Evolutionary conservation across 2,888 invertebrate species (phyloP).

Genomic region (Mamestra brassicae): DNA sequence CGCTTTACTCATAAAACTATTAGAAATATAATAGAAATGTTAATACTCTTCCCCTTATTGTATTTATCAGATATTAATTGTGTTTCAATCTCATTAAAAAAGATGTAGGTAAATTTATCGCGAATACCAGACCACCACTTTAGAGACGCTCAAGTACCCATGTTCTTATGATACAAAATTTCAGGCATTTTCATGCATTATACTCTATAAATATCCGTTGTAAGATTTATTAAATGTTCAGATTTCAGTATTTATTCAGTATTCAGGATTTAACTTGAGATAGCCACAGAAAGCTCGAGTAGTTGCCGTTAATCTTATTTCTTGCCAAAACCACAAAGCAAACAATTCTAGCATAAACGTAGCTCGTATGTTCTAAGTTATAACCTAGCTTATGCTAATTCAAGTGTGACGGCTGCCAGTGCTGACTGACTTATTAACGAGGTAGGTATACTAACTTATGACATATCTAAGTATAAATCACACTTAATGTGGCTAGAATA

Average conservation of each 20-base stretch:
- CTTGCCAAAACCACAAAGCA: conserved; percentile 9
- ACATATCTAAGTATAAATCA: conserved; percentile 40
- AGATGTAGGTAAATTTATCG: neutral
- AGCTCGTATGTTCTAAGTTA: conserved; percentile 31
- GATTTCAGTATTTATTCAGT: neutral
- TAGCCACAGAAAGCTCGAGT: neutral
- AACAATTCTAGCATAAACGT: conserved; percentile 16
- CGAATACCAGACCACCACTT: neutral
- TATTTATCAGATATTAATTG: neutral
- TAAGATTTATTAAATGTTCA: neutral
- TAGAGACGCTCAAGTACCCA: neutral
- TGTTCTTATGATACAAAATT: neutral
- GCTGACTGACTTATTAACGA: conserved; percentile 29
- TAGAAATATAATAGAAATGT: neutral
- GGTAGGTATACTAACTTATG: conserved; percentile 14
- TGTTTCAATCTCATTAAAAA: neutral
- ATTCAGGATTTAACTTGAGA: conserved; percentile 3
- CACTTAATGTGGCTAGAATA: conserved; percentile 17
- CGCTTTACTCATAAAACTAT: neutral
- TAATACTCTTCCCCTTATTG: neutral
- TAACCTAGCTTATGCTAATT: conserved; percentile 43
- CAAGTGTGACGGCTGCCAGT: conserved; percentile 22
- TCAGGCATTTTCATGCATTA: too few relatives aligned
- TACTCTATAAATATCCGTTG: too few relatives aligned
- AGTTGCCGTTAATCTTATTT: neutral